Evolutionary conservation across 1,140 invertebrate species (phyloP), one percentile per base, ranked within the genome.

Genomic region (Camponotus floridanus): DNA sequence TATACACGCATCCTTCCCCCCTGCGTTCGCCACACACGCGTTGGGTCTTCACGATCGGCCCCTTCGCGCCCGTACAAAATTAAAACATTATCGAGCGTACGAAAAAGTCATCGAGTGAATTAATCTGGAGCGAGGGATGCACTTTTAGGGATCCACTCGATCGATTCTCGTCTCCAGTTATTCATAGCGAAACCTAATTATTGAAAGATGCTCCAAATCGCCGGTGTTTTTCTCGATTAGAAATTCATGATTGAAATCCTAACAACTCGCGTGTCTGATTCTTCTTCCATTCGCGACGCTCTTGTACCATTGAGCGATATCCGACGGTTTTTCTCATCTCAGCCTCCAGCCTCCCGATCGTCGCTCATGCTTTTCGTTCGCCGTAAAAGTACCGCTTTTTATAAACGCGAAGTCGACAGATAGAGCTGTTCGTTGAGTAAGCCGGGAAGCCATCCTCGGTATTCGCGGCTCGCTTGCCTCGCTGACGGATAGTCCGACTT

Each of bases 381-480:
- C 91, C 86, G 91, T 92, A 92, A 91, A 91, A 93, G 90, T 90
- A 91, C 91, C 42, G 89, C 84, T 94, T 93, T 94, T 93, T 93
- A 91, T 88, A 74, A 87, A 31, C 64, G 62, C 67, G 83, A 86
- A 87, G 90, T 90, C 90, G 92, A 93, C 88, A 91, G 93, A 94
- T 94, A 94, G 94, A 94, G 94, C 94, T 94, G 94, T 94, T 92
- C 70, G 74, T 87, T 89, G 91, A 91, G 92, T 92, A 93, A 93
- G 92, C 88, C 89, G 85, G 89, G 93, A 93, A 93, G 93, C 92
- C 91, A 90, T 91, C 90, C 86, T 88, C 87, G 90, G 92, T 91
- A 94, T 94, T 94, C 92, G 89, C 91, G 87, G 89, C 92, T 93
- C 89, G 91, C 88, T 26, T 85, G 73, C n/a, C 76, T 87, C 70